phyloP scores from a whole-genome alignment of 2,888 invertebrate species.

The Endotricha flammealis region DNA sequence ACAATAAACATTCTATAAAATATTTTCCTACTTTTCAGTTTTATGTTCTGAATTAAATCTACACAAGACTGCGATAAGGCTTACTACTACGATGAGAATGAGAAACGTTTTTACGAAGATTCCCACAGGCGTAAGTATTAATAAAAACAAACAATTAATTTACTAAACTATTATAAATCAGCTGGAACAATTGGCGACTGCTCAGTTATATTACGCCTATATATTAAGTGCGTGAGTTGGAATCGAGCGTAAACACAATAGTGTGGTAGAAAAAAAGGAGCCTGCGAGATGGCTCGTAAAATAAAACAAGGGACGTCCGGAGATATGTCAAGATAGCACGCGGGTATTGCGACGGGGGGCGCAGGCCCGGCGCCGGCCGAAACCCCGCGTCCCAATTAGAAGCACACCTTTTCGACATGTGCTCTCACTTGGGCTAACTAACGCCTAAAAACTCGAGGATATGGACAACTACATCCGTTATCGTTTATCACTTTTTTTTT shows the following conservation, averaged over 20 bases:
- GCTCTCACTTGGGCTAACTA: constrained; percentile 67
- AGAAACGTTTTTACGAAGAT: too few relatives aligned
- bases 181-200: constrained; percentile 47
- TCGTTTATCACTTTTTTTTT: constrained; percentile 57
- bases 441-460: constrained; percentile 58
- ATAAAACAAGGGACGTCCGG: constrained; percentile 75
- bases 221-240: constrained; percentile 59
- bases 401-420: constrained; percentile 77
- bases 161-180: constrained; percentile 34
- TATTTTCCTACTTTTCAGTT: too few relatives aligned
- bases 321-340: constrained; percentile 75
- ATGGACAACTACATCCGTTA: constrained; percentile 59
- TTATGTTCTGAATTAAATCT: too few relatives aligned
- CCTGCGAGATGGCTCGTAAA: constrained; percentile 73
- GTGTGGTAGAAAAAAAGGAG: constrained; percentile 54
- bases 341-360: constrained; percentile 52
- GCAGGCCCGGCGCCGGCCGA: constrained; percentile 53
- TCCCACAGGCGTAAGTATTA: too few relatives aligned
- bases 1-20: too few relatives aligned
- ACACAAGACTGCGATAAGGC: too few relatives aligned
- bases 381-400: constrained; percentile 73
- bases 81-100: too few relatives aligned
- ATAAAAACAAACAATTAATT: constrained; percentile 22
- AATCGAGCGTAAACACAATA: constrained; percentile 59
- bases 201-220: constrained; percentile 52